Evolutionary conservation across 2,113 vertebrate species (phyloP), one percentile per base, ranked within the genome.

Genomic region (Mesitornis unicolor): DNA sequence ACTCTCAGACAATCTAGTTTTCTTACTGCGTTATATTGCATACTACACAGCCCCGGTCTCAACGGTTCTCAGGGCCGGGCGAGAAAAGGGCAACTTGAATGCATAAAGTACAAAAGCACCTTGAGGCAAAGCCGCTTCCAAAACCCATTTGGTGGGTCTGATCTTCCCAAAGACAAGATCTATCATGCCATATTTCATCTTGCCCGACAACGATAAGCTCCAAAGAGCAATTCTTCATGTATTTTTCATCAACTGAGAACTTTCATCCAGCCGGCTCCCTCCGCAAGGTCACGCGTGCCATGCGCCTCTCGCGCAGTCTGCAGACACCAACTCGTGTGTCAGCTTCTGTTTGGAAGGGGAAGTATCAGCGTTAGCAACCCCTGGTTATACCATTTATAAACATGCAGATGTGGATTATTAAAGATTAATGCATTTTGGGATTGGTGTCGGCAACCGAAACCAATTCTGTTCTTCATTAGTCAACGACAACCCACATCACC

Each of bases 381-480:
- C 93, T 89, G 91, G 95, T 97, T 97, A 89, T 97, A 97, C 90
- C 97, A 97, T 97, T 98, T 98, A 98, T 98, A 98, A 98, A 98
- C 98, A 98, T 98, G 98, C 97, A 98, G 97, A 98, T 98, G 97
- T 97, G 97, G 97, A 98, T 98, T 98, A 98, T 98, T 98, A 98
- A 98, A 98, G 98, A 98, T 98, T 98, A 98, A 98, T 98, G 98
- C 98, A 95, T 97, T 98, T 97, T 93, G 97, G 98, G 97, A 98
- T 98, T 97, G 98, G 97, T 98, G 98, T 95, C 95, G 97, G 98
- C 98, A 97, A 98, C 98, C 95, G 81, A 97, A 98, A 98, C 97
- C 97, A 98, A 98, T 98, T 98, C 98, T 98, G 96, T 93, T 98
- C 96, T 97, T 98, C 98, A 98, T 98, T 98, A 98, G 98, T 98